These are phyloP conservation scores for Tachysurus vachellii DNA, from an alignment of 2,113 vertebrate genomes.

Conservation along the genomic window DNA sequence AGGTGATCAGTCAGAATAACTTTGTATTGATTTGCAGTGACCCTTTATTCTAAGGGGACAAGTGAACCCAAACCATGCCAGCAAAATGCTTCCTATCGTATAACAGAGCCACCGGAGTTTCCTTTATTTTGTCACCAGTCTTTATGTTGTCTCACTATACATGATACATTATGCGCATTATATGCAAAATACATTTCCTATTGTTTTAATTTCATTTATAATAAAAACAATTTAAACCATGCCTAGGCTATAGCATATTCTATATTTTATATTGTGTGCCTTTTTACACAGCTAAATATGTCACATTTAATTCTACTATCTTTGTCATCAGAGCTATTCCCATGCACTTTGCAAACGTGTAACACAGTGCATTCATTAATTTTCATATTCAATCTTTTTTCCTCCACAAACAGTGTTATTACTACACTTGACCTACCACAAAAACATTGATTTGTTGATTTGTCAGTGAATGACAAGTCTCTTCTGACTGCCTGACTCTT, in stretches of 20 bases:
- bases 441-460: constrained; percentile 16
- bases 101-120: neutral
- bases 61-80: constrained; percentile 3
- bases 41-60: constrained; percentile 10
- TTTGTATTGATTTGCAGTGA: constrained; percentile 31
- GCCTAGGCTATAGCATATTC: neutral
- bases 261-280: neutral
- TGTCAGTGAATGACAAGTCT: constrained; percentile 21
- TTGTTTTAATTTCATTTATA: neutral
- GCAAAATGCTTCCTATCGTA: constrained; percentile 15
- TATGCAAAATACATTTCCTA: neutral
- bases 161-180: neutral
- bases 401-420: constrained; percentile 8
- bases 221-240: neutral
- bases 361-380: neutral
- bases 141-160: neutral
- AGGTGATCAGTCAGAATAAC: constrained; percentile 31
- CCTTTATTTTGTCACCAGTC: constrained; percentile 1
- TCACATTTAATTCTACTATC: neutral
- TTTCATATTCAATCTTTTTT: neutral
- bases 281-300: neutral
- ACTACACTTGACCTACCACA: constrained; percentile 2
- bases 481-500: constrained; percentile 21
- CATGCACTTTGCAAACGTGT: neutral
- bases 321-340: neutral